Evolutionary conservation across 1,140 invertebrate genomes (phyloP).

Genomic region (Mizuhopecten yessoensis): DNA sequence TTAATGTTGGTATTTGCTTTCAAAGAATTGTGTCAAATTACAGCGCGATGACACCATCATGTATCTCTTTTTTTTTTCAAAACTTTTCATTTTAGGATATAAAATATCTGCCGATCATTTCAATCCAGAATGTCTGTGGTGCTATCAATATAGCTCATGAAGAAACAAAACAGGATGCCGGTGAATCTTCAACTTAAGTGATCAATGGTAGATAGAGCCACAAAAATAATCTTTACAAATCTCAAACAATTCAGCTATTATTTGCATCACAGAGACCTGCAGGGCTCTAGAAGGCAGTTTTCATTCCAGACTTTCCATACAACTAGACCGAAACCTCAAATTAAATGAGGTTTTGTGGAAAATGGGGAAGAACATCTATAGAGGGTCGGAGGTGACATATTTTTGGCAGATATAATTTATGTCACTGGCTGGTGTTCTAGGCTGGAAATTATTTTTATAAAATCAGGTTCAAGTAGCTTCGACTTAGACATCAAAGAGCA

Average conservation of each 20-base stretch:
- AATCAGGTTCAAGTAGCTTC: not conserved
- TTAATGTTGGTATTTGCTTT: too few species aligned
- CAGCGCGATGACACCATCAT: too few species aligned
- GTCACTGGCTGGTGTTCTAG: not conserved
- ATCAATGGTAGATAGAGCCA: not conserved
- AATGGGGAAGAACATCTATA: not conserved
- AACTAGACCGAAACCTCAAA: not conserved
- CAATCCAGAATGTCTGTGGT: not conserved
- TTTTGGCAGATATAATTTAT: not conserved
- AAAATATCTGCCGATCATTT: not conserved
- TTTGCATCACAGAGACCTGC: not conserved
- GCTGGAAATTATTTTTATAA: not conserved
- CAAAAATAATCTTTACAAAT: not conserved
- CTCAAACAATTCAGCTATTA: not conserved
- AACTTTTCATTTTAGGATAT: not conserved
- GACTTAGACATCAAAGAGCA: not conserved
- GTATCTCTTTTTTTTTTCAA: not conserved
- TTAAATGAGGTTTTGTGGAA: not conserved
- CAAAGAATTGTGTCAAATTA: too few species aligned
- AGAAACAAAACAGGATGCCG: too few species aligned
- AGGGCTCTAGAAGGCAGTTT: not conserved
- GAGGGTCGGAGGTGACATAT: not conserved
- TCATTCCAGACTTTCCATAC: not conserved
- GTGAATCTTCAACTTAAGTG: not conserved
- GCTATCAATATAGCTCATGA: too few species aligned